These are phyloP conservation scores for Acrobasis suavella DNA, from an alignment of 2,888 invertebrate genomes.

Conservation along the genomic window DNA sequence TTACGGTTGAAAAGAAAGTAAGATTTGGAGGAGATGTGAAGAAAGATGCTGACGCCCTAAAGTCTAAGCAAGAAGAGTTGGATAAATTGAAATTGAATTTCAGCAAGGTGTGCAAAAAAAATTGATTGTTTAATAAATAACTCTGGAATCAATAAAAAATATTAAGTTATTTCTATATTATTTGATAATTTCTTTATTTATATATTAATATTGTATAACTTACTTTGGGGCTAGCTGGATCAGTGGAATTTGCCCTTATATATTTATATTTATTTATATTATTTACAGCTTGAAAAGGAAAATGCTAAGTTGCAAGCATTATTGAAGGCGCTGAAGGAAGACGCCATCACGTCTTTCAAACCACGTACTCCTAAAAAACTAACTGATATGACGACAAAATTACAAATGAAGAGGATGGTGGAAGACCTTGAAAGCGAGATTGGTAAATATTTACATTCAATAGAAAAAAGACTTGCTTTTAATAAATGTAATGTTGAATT, in stretches of 20 bases:
- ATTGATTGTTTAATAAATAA: neutral
- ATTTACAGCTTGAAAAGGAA: conserved; percentile 83
- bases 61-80: conserved; percentile 76
- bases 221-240: no score
- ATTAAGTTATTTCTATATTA: neutral
- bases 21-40: conserved; percentile 67
- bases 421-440: conserved; percentile 94
- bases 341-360: conserved; percentile 85
- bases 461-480: neutral
- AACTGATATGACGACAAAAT: conserved; percentile 87
- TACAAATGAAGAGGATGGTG: conserved; percentile 91
- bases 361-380: conserved; percentile 88
- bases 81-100: conserved; percentile 80
- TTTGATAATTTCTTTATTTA: no score
- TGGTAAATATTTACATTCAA: conserved; percentile 65
- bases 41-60: conserved; percentile 70
- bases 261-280: no score
- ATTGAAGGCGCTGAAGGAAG: conserved; percentile 85
- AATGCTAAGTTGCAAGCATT: conserved; percentile 85
- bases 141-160: conserved; percentile 2
- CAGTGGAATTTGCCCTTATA: no score
- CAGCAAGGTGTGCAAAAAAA: conserved; percentile 57
- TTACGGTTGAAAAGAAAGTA: conserved; percentile 79
- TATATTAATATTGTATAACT: no score
- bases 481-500: no score